Base-by-base conservation (phyloP, 2,888 invertebrate species). In the Rhorus exstirpatorius region DNA sequence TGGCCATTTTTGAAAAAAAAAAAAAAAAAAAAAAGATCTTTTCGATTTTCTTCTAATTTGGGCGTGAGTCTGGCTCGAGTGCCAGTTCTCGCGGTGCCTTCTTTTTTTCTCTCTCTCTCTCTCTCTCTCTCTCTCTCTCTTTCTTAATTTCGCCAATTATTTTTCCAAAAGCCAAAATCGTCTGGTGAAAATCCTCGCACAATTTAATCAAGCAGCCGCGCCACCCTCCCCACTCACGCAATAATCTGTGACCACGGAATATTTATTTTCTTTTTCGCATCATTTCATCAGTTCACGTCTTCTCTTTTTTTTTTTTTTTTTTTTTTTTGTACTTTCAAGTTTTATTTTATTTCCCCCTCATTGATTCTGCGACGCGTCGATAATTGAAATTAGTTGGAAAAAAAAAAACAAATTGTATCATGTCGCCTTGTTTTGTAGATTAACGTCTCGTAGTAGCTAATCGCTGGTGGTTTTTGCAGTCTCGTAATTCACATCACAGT, bases 11-110 rank as follows among this genome's bases (percentile, higher is more conserved):
- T n/a, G n/a, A n/a, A n/a, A n/a, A n/a, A n/a, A n/a, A n/a, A n/a
- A n/a, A n/a, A n/a, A n/a, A 85, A 44, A 77, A 83, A 68, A 31
- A 26, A 31, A 86, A 84, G 72, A 26, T 78, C 21, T 58, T 53
- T 77, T 17, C 63, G 19, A 63, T 76, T 60, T 74, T 72, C 71
- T 10, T 10, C 2, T 19, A 10, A 6, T 12, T 1, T 41, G 41
- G 41, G 12, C 31, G 31, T 31, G 31, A 31, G 6, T 6, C 3
- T 31, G 31, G 31, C 31, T 31, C 2, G 31, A 31, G 31, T 31
- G 31, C 31, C 31, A 31, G 17, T 60, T 58, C 53, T 60, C 55
- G 63, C 60, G 58, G 58, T 68, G 49, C 44, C 46, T 24, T 35
- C n/a, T 19, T 51, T 58, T 51, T 63, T 4, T 60, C 38, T 67